These are phyloP conservation scores for Fragum whitleyi DNA, from an alignment of 2,888 invertebrate species.

Conservation along the genomic window DNA sequence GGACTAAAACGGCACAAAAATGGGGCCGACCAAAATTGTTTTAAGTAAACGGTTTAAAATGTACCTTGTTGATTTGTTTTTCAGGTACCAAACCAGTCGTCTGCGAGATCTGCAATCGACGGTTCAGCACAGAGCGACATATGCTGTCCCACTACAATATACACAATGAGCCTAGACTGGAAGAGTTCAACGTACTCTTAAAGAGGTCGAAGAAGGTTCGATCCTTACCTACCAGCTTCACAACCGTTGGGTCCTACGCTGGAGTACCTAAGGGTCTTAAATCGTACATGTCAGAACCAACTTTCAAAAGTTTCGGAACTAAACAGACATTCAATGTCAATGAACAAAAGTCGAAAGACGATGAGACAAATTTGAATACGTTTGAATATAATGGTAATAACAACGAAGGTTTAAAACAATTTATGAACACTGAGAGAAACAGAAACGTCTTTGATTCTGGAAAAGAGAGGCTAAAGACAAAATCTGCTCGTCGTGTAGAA, in stretches of 20 bases:
- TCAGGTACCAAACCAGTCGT: slow-evolving; percentile 53
- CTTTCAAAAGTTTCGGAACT: slow-evolving; percentile 43
- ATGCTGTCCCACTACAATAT: slow-evolving; percentile 51
- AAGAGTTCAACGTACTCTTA: slow-evolving; percentile 45
- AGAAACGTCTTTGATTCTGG: background rate
- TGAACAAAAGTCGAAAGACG: background rate
- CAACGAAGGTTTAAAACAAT: background rate
- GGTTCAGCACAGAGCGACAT: slow-evolving; percentile 42
- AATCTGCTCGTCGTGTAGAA: slow-evolving; percentile 20
- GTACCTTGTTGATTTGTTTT: too few species aligned
- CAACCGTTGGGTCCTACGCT: slow-evolving; percentile 40
- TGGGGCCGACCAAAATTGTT: too few species aligned
- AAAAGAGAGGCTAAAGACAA: background rate
- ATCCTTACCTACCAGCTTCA: slow-evolving; percentile 26
- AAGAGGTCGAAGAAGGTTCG: slow-evolving; percentile 34
- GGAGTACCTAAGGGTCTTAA: slow-evolving; percentile 36
- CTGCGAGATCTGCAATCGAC: slow-evolving; percentile 47
- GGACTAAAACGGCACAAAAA: too few species aligned
- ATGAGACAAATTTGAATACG: background rate
- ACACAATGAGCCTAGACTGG: slow-evolving; percentile 52
- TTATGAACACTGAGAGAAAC: background rate
- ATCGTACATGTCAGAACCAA: slow-evolving; percentile 20
- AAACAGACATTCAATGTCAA: slow-evolving; percentile 42
- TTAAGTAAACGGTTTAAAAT: too few species aligned
- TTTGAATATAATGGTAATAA: background rate